phyloP scores from a whole-genome alignment of 1,140 invertebrate species.

The Matsumurasca onukii region DNA sequence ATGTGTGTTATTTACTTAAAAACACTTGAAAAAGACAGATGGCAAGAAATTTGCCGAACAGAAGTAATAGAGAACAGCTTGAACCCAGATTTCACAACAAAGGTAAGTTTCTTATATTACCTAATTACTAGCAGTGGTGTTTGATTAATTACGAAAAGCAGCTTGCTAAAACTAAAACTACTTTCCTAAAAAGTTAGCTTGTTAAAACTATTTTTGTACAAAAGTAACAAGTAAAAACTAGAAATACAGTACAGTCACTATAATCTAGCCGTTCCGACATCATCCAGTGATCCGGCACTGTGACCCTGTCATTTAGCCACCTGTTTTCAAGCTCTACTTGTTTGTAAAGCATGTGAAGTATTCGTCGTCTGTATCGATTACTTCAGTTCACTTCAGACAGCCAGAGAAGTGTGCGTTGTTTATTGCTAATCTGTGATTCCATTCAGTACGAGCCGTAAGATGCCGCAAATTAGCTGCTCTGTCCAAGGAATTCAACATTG shows the following conservation, averaged over 20 bases:
- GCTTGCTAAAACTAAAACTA: neutral
- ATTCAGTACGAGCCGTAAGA: too few species aligned
- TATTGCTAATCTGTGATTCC: too few species aligned
- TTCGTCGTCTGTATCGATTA: too few species aligned
- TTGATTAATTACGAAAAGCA: neutral
- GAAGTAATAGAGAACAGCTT: constrained; percentile 58
- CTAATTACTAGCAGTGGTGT: neutral
- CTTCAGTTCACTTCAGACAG: too few species aligned
- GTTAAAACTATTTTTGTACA: neutral
- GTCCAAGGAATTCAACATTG: too few species aligned
- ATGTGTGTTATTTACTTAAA: constrained; percentile 57
- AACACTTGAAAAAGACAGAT: constrained; percentile 49
- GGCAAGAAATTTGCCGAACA: constrained; percentile 57
- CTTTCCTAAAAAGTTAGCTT: neutral
- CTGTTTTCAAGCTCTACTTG: too few species aligned
- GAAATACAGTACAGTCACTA: neutral
- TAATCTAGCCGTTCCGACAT: neutral
- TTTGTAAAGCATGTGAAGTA: too few species aligned
- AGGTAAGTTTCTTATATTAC: constrained; percentile 41
- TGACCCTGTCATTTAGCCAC: too few species aligned
- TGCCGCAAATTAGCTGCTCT: too few species aligned
- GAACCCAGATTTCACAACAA: constrained; percentile 59
- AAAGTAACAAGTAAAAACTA: neutral
- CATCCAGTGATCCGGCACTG: neutral
- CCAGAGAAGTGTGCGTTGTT: too few species aligned